phyloP scores from a whole-genome alignment of 2,113 vertebrate genomes.

The Recurvirostra avosetta region DNA sequence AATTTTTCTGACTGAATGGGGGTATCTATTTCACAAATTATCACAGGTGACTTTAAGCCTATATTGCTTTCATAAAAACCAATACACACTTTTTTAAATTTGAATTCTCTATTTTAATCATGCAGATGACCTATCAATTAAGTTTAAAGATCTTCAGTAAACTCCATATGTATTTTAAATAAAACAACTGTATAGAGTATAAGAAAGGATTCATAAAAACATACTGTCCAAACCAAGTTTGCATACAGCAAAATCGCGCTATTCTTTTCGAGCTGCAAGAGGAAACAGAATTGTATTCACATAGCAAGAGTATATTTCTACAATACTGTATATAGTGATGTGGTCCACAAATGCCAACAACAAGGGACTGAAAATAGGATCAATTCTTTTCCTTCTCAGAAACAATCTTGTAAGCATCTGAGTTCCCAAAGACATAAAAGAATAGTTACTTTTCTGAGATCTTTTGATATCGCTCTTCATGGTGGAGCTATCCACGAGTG shows the following conservation, averaged over 20 bases:
- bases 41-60: not conserved
- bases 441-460: constrained; percentile 75
- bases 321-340: constrained; percentile 30
- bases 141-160: not conserved
- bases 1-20: not conserved
- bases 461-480: constrained; percentile 78
- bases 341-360: constrained; percentile 63
- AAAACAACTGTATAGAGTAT: not conserved
- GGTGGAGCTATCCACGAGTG: constrained; percentile 71
- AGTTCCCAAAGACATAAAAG: constrained; percentile 78
- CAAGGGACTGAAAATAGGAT: constrained; percentile 76
- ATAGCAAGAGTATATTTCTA: constrained; percentile 47
- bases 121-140: not conserved
- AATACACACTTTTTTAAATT: not conserved
- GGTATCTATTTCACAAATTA: not conserved
- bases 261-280: not conserved
- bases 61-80: not conserved
- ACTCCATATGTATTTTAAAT: not conserved
- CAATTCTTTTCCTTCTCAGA: constrained; percentile 73
- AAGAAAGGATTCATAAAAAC: not conserved
- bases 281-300: constrained; percentile 15
- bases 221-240: not conserved
- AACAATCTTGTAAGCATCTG: constrained; percentile 76
- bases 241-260: not conserved
- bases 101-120: not conserved